Conservation (phyloP, 2,797 vertebrate genomes). For the Ceyx erithaca region DNA sequence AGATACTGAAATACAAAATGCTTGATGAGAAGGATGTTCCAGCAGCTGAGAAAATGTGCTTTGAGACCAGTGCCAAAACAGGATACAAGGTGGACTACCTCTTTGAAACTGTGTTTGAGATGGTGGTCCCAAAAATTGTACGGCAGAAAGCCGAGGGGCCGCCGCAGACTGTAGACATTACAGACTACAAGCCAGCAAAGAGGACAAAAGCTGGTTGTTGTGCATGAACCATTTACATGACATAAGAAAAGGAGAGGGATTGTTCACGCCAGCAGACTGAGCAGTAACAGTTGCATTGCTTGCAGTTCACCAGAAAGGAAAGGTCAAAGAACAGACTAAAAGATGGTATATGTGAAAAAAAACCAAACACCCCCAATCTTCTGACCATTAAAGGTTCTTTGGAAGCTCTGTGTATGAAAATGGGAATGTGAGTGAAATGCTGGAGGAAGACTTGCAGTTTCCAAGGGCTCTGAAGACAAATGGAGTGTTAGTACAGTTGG, state of each 20-base stretch:
- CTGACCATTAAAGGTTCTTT: neutral
- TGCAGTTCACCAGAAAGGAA: neutral
- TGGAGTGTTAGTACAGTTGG: neutral
- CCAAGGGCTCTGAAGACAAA: neutral
- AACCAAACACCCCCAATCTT: neutral
- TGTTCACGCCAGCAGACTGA: neutral
- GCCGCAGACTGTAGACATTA: slow-evolving; percentile 86
- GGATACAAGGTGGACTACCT: slow-evolving; percentile 91
- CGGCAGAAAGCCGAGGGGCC: slow-evolving; percentile 85
- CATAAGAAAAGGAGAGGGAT: neutral
- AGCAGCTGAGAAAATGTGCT: slow-evolving; percentile 92
- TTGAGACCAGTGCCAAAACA: slow-evolving; percentile 96
- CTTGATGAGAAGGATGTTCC: slow-evolving; percentile 86
- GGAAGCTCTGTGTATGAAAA: neutral
- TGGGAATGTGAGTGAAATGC: neutral
- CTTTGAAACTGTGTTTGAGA: slow-evolving; percentile 93
- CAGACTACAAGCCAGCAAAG: slow-evolving; percentile 74
- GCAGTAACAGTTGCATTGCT: neutral
- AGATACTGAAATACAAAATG: slow-evolving; percentile 91
- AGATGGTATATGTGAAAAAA: neutral
- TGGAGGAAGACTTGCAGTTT: neutral
- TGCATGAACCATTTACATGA: slow-evolving; percentile 16
- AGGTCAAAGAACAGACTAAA: neutral
- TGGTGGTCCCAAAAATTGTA: slow-evolving; percentile 89
- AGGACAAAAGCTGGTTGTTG: slow-evolving; percentile 81